Base-by-base conservation (phyloP, 1,140 invertebrate species). In the Theocolax elegans region DNA sequence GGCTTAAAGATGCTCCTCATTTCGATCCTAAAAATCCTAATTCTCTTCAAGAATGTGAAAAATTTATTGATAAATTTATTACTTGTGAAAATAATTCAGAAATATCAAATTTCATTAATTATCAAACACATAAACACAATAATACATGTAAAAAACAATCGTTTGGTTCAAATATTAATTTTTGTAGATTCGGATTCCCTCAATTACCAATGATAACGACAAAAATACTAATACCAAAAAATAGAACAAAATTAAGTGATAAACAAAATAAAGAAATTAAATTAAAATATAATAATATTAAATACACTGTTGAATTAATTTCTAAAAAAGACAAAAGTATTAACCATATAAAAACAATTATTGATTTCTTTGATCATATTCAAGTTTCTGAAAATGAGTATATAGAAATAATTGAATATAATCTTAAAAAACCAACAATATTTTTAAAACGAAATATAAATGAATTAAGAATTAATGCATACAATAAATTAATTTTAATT, bases 1-100 rank as follows among this genome's bases (percentile, higher is more conserved):
- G 77, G 76, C 44, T 78, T 29, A 49, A 69, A n/a, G 64, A 77
- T 59, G 73, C 74, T 42, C 79, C 75, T 27, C 29, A 35, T 17
- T 77, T 75, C 60, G 71, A 80, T 29, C 4, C 7, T 35, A 10
- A 38, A 15, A 71, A 76, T 63, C 17, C 27, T 19, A 71, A 73
- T 63, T 74, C 71, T 59, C 73, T 59, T 23, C 19, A 42, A 12
- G 21, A 59, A 21, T 21, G 9, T 38, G 17, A 21, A 59, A 17
- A 21, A 13, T 42, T 59, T 13, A 27, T 59, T 19, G 56, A 59
- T 38, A 21, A 15, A 59, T 42, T 59, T 25, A 70, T 76, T 48
- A 48, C 23, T 29, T 48, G 60, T 9, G 62, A 56, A 38, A 40
- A 38, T 31, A 59, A 53, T 25, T 40, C 29, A n/a, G 21, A 29